Percentiles rank a stretch among this genome's conserved stretches.
These are phyloP conservation scores for Sinella curviseta DNA, from an alignment of 1,140 invertebrate genomes.

Conservation along the genomic window DNA sequence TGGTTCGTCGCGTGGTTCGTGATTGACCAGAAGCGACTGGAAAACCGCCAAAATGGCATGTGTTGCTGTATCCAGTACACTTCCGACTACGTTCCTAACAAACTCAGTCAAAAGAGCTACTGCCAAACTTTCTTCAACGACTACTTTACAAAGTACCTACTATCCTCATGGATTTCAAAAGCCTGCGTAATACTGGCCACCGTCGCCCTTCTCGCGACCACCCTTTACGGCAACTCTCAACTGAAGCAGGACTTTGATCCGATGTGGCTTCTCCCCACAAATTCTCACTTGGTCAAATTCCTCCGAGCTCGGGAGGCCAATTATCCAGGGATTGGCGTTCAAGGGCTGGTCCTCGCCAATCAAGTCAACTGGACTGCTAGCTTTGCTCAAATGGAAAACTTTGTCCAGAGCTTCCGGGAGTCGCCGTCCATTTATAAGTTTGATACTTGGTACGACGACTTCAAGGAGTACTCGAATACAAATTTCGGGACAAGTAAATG, in stretches of 20 bases:
- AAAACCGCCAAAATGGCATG: conserved; percentile 65
- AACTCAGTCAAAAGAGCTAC: conserved; percentile 20
- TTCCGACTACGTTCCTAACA: conserved; percentile 23
- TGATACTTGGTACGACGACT: conserved; percentile 53
- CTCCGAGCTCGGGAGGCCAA: background rate
- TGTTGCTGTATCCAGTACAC: conserved; percentile 63
- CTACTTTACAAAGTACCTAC: conserved; percentile 35
- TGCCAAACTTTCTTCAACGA: background rate
- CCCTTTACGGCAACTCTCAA: conserved; percentile 43
- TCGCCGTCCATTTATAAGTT: conserved; percentile 50
- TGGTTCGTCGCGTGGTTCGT: conserved; percentile 75
- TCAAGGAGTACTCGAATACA: conserved; percentile 46
- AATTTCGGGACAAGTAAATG: conserved; percentile 28
- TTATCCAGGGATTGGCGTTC: conserved; percentile 16
- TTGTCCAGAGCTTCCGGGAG: conserved; percentile 32
- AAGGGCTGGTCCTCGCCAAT: conserved; percentile 31
- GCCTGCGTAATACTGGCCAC: conserved; percentile 10
- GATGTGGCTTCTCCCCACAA: conserved; percentile 63
- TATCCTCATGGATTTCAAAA: conserved; percentile 59
- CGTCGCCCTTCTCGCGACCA: background rate
- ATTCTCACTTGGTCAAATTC: conserved; percentile 24
- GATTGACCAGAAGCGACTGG: conserved; percentile 67
- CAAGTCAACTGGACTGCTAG: conserved; percentile 46
- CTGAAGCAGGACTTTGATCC: conserved; percentile 77
- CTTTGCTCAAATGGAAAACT: conserved; percentile 37